Conservation (phyloP, 2,113 vertebrate genomes). For the Pleuronectes platessa region DNA sequence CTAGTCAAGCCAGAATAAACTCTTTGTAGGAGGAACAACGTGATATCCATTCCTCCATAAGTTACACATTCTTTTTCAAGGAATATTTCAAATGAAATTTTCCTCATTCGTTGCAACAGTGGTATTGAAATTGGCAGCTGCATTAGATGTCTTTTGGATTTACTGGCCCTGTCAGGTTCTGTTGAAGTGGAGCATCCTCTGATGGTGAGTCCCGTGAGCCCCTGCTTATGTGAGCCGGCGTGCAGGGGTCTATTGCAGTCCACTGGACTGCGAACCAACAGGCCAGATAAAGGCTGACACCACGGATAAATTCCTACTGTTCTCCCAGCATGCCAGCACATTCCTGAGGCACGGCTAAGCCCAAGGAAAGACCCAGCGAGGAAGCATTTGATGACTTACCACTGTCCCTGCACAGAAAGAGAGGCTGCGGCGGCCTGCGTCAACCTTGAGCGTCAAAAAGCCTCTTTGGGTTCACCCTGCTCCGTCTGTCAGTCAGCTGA, state of each 20-base stretch:
- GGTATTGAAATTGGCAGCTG: no score
- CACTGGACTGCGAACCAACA: conserved; percentile 68
- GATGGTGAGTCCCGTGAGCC: conserved; percentile 23
- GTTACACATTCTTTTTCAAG: no score
- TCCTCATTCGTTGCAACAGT: no score
- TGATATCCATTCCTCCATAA: no score
- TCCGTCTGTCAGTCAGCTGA: not conserved
- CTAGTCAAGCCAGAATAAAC: no score
- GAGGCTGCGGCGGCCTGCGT: not conserved
- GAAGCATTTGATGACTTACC: conserved; percentile 49
- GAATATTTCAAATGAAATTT: no score
- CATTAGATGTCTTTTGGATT: not conserved
- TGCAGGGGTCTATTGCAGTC: conserved; percentile 51
- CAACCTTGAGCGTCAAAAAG: no score
- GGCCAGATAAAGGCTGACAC: conserved; percentile 74
- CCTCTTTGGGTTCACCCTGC: no score
- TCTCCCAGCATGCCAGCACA: conserved; percentile 66
- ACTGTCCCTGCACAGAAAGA: not conserved
- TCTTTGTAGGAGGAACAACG: no score
- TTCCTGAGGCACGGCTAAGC: conserved; percentile 66
- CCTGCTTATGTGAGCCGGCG: conserved; percentile 24
- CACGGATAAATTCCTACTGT: conserved; percentile 65
- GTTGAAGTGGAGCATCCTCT: not conserved
- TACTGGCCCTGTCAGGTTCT: not conserved
- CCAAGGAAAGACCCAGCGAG: conserved; percentile 44